phyloP scores from a whole-genome alignment of 2,113 vertebrate species.

The Hippocampus barbouri region DNA sequence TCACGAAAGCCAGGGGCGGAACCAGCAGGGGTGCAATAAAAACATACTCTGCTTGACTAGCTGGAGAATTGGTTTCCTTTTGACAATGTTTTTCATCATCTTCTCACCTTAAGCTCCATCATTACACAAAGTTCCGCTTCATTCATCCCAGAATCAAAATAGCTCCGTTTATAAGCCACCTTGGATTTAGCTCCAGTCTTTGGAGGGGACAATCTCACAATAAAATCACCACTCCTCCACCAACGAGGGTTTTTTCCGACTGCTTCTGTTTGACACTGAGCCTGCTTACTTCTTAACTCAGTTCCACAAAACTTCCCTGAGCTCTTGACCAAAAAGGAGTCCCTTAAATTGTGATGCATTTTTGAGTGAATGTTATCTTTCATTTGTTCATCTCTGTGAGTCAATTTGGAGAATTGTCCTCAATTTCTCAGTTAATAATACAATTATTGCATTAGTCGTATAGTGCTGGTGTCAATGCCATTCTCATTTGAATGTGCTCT shows the following conservation, averaged over 20 bases:
- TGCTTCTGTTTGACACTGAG: background rate
- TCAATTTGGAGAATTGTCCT: background rate
- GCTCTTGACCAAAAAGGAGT: background rate
- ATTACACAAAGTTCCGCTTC: background rate
- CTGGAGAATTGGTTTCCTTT: conserved; percentile 39
- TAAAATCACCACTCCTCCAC: background rate
- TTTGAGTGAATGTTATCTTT: background rate
- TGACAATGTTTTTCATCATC: conserved; percentile 27
- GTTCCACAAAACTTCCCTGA: background rate
- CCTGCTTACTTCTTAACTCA: background rate
- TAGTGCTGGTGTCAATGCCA: background rate
- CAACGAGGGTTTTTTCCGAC: background rate
- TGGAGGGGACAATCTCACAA: background rate
- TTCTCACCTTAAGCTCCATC: conserved; percentile 21
- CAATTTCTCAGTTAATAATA: background rate
- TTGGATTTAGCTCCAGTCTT: background rate
- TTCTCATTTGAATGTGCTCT: background rate
- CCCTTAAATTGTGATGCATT: background rate
- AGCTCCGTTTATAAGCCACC: background rate
- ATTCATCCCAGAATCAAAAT: background rate
- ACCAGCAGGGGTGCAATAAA: conserved; percentile 24
- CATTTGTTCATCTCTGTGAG: background rate
- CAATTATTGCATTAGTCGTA: background rate
- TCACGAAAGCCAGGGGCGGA: conserved; percentile 18
- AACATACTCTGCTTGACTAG: conserved; percentile 5